A percentile compares a stretch with the other conserved stretches of the same genome.
These are phyloP conservation scores for Pseudopipra pipra DNA, from an alignment of 2,113 vertebrate species.

Conservation along the genomic window DNA sequence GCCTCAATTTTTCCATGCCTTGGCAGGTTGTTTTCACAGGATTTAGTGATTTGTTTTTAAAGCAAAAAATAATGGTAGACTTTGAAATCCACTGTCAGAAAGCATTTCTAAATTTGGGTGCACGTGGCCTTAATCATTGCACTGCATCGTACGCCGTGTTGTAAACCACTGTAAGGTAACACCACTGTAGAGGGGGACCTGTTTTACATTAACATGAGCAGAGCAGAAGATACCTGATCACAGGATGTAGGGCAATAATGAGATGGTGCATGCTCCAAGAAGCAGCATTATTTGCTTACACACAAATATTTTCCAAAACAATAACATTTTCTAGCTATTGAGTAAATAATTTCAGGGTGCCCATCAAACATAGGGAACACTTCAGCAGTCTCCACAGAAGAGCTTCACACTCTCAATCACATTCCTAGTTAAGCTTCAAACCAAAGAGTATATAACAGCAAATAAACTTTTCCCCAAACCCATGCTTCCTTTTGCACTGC, in stretches of 20 bases:
- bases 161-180: background rate
- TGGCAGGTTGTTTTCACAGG: background rate
- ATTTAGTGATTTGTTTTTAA: background rate
- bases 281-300: background rate
- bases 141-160: background rate
- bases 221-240: background rate
- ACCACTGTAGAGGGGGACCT: background rate
- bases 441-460: background rate
- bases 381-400: background rate
- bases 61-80: background rate
- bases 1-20: background rate
- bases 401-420: background rate
- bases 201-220: background rate
- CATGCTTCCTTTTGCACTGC: background rate
- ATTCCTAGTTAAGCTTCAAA: background rate
- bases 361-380: background rate
- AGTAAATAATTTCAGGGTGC: background rate
- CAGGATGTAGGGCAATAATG: background rate
- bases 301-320: background rate
- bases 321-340: background rate
- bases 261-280: background rate
- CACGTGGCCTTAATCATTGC: background rate
- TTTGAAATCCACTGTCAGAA: background rate
- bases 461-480: background rate
- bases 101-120: background rate